Base-by-base conservation (phyloP, 2,888 invertebrate genomes). In the Adela reaumurella region DNA sequence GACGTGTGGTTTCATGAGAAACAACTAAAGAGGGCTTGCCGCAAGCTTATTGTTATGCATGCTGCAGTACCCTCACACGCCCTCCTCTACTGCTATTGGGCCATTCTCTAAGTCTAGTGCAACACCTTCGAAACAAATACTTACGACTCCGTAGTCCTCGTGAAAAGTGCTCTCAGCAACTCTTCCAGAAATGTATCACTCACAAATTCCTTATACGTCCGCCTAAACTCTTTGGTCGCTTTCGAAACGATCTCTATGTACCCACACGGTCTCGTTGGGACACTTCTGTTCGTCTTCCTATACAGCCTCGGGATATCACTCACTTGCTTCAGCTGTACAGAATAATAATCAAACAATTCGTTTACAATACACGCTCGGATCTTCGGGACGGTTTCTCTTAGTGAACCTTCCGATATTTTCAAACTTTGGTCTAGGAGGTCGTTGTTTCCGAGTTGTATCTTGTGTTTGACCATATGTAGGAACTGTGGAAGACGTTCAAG, bases 251-350 rank as follows among this genome's bases (percentile, higher is more conserved):
- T 79, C 42, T 84, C 84, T n/a, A 92, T 86, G 62, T 96, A 97
- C 17, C 81, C 68, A 54, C 94, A 94, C 29, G 90, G 85, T 58
- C 89, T 89, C 1, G 85, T 86, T 0, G 96, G 95, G 19, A 89
- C 81, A 56, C 90, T 94, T 53, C 94, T 83, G 65, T 97, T 97
- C 0, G 97, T 97, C 67, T 94, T 88, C 49, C 96, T 82, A 67
- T 94, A 97, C 49, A 97, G 74, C 53, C 97, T 82, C 2, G 98
- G 98, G 68, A 98, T 92, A 65, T 97, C 95, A 57, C 87, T 90
- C 3, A 97, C 94, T 81, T 90, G 89, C 54, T 88, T 87, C 56
- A 92, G 77, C 56, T 87, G 84, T 19, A 77, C 66, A 47, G 83
- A 24, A 24, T 24, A 69, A 56, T 67, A 63, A 44, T 67, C 64